Percentiles rank a stretch among this genome's conserved stretches.
These are phyloP conservation scores for Zoanthus sociatus DNA, from an alignment of 92 coral and sea anemone species.

Conservation along the genomic window DNA sequence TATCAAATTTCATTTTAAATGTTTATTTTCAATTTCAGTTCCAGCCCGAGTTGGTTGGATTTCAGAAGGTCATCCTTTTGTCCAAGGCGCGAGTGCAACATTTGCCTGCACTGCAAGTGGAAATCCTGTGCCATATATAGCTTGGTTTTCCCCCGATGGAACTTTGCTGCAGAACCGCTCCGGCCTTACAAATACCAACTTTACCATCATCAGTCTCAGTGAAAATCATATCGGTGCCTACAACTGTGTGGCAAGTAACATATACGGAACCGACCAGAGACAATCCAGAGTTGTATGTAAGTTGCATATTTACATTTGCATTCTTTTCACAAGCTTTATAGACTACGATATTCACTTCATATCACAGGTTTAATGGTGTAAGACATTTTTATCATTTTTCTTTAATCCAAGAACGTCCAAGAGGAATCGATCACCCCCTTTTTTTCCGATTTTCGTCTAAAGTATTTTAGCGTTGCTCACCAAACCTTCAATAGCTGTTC, in stretches of 20 bases:
- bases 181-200: constrained; percentile 40
- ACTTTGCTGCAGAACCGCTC: constrained; percentile 55
- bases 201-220: constrained; percentile 38
- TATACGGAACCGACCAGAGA: constrained; percentile 33
- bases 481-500: too few species aligned
- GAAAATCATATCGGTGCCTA: constrained; percentile 54
- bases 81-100: constrained; percentile 55
- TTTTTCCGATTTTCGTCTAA: too few species aligned
- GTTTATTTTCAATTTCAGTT: constrained; percentile 2
- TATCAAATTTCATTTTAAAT: too few species aligned
- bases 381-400: too few species aligned
- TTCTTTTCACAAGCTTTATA: not conserved
- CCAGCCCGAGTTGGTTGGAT: constrained; percentile 51
- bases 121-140: constrained; percentile 56
- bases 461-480: too few species aligned
- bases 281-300: constrained; percentile 52
- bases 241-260: constrained; percentile 49
- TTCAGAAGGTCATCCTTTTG: constrained; percentile 54
- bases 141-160: constrained; percentile 62
- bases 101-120: constrained; percentile 58
- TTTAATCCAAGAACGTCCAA: too few species aligned
- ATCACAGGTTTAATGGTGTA: too few species aligned
- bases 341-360: too few species aligned
- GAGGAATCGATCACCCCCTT: too few species aligned
- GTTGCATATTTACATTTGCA: not conserved